Base-by-base conservation (phyloP, 2,113 vertebrate genomes). In the Glareola pratincola region DNA sequence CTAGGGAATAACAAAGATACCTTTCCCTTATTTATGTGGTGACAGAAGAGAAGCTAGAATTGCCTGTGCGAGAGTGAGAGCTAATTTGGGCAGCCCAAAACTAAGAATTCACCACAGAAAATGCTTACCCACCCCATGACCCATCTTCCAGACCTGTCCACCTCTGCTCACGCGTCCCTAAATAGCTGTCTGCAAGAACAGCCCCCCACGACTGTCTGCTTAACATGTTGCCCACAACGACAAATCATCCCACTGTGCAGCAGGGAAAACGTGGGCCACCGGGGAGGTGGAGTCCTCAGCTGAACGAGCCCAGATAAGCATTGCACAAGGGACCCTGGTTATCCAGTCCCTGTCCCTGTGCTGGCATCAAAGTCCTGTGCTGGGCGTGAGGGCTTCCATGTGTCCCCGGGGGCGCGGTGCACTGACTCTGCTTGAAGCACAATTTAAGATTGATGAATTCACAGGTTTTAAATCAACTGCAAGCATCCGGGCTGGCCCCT, bases 361-460 rank as follows among this genome's bases (percentile, higher is more conserved):
- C 62, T 91, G 74, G 50, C 76, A 91, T 91, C 87, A 51, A 91
- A 92, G 84, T 73, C 63, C 66, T 41, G 66, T 62, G 45, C 36
- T 18, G 77, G 93, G 47, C 41, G 17, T 79, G 54, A 88, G 67
- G 87, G 66, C 76, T 96, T 88, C 93, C 74, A 27, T 13, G 32
- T n/a, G 47, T 88, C 96, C 84, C 96, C 66, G 45, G 81, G 81
- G 71, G 91, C 51, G 41, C 2, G 5, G 62, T 94, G 85, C 67
- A 14, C 53, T 63, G 96, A 85, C 91, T 97, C 94, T 75, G 36
- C 86, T 89, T 85, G 81, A 94, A 96, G 91, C 88, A 54, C 77
- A 85, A 30, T 97, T 93, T 91, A 83, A 97, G 89, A 97, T 36
- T 96, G 91, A 96, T 96, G 94, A 96, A 90, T 97, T 97, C 89